Base-by-base conservation (phyloP, 1,140 invertebrate species). In the Drosophila rufa region DNA sequence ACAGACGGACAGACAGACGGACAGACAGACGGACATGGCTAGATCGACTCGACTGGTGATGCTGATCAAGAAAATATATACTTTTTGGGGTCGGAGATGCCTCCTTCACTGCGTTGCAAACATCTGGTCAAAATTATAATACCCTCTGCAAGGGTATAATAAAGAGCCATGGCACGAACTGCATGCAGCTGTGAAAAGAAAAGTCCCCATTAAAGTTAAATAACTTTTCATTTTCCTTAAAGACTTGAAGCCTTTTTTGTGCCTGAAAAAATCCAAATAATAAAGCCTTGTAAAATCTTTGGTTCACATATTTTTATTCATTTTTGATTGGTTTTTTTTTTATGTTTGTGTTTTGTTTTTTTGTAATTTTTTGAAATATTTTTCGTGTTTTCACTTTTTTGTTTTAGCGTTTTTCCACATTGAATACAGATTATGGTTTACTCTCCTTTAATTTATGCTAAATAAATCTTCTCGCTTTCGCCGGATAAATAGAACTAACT, bases 401-500 rank as follows among this genome's bases (percentile, higher is more conserved):
- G 53, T 19, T 73, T 58, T 70, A 65, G 61, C 60, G 42, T 58
- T 43, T 25, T 55, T 86, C 82, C 82, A 86, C 82, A 82, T 75
- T 79, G 74, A 84, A 83, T 84, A 73, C 66, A 84, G 57, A 62
- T 75, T 81, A 69, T 76, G 46, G 62, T 77, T 69, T 82, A 56
- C 51, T 69, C 56, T 66, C 65, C 43, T 71, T 59, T 60, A 70
- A 70, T 80, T 75, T 80, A 66, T 74, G 56, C 64, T 70, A 79
- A 69, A 77, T 77, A 60, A 60, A 46, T 74, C 75, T 68, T 61
- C 25, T 62, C 51, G 51, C 43, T 62, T 66, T 70, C 59, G 47
- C 50, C 78, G 71, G 75, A 90, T 85, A 90, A 90, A 85, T 85
- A 90, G 68, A 91, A 74, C 68, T 86, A 91, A 91, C 76, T 91